phyloP scores from a whole-genome alignment of 1,140 invertebrate species.

The Hylaeus volcanicus region DNA sequence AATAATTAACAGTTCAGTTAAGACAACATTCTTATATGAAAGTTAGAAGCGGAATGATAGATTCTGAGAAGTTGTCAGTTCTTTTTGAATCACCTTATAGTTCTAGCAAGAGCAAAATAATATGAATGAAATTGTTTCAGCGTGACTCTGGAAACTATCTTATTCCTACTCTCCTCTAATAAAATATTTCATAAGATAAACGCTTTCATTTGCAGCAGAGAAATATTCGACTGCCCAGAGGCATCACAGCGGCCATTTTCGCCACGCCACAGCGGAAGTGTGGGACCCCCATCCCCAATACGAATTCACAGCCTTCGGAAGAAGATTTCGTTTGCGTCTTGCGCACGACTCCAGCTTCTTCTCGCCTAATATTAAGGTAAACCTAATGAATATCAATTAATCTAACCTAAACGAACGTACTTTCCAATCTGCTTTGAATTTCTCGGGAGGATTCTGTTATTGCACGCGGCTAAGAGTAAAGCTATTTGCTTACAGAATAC shows the following conservation, averaged over 20 bases:
- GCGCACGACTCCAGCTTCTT: slow-evolving; percentile 83
- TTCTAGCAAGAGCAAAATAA: too few relatives aligned
- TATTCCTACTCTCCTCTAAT: too few relatives aligned
- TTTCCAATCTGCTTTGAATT: not conserved
- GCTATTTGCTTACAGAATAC: too few relatives aligned
- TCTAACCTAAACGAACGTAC: not conserved
- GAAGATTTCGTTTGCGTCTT: slow-evolving; percentile 81
- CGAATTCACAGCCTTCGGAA: slow-evolving; percentile 84
- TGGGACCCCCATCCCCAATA: slow-evolving; percentile 89
- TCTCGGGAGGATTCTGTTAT: too few relatives aligned
- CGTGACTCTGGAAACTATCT: too few relatives aligned
- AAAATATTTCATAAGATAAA: not conserved
- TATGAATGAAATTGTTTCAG: too few relatives aligned
- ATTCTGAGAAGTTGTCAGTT: too few relatives aligned
- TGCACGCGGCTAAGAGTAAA: too few relatives aligned
- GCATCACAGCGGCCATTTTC: slow-evolving; percentile 84
- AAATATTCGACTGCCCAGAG: slow-evolving; percentile 62
- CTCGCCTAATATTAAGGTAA: slow-evolving; percentile 81
- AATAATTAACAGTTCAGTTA: too few relatives aligned
- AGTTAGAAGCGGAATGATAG: too few relatives aligned
- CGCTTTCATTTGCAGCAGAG: slow-evolving; percentile 54
- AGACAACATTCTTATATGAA: too few relatives aligned
- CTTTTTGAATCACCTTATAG: too few relatives aligned
- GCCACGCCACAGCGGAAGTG: slow-evolving; percentile 82
- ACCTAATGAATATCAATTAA: not conserved